A percentile compares a stretch with the other conserved stretches of the same genome.
phyloP scores from a whole-genome alignment of 2,797 vertebrate species.

The Chelidonichthys spinosus region DNA sequence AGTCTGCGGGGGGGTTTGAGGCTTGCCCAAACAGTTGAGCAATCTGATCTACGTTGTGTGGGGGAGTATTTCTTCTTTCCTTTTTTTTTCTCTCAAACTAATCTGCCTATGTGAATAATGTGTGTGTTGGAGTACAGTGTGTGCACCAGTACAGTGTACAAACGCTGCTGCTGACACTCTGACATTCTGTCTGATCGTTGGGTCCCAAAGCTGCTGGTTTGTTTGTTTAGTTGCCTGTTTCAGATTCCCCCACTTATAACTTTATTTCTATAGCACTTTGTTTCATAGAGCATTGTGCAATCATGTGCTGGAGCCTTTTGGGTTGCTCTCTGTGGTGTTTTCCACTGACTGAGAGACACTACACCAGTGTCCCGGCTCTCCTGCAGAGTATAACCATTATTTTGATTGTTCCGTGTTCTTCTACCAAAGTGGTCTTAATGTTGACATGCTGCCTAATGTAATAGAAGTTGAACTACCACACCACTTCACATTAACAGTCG shows the following conservation, averaged over 20 bases:
- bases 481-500: neutral
- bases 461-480: neutral
- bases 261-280: neutral
- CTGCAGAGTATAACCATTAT: neutral
- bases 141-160: neutral
- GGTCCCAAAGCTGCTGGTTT: neutral
- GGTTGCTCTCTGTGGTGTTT: neutral
- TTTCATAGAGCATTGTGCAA: constrained; percentile 10
- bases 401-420: neutral
- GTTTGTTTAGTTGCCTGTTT: constrained; percentile 2
- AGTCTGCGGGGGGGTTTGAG: constrained; percentile 36
- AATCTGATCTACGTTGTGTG: constrained; percentile 46
- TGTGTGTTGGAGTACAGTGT: neutral
- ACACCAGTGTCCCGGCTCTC: constrained; percentile 13
- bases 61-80: neutral
- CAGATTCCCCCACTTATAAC: neutral
- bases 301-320: neutral
- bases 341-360: constrained; percentile 19
- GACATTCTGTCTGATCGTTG: neutral
- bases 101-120: neutral
- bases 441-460: neutral
- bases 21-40: constrained; percentile 66
- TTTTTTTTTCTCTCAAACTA: constrained; percentile 12
- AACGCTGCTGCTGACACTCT: neutral
- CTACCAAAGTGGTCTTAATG: neutral